Evolutionary conservation across 2,113 vertebrate species (phyloP).

Genomic region (Passer montanus): DNA sequence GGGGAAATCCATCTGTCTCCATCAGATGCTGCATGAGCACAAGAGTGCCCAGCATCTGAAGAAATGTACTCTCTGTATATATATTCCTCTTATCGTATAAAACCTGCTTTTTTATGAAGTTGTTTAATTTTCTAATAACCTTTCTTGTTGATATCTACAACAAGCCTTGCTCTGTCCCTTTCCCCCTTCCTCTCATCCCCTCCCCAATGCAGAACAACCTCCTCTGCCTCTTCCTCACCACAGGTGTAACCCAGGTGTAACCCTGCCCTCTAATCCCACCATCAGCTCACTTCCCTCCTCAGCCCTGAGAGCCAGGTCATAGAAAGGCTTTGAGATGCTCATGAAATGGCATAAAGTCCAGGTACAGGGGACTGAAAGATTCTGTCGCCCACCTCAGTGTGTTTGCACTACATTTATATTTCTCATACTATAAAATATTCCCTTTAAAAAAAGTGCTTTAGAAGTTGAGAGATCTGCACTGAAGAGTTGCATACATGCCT

Average conservation of each 20-base stretch:
- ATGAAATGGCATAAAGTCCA: neutral
- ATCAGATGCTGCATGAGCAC: neutral
- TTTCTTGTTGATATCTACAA: neutral
- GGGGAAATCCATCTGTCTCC: neutral
- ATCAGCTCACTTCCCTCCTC: neutral
- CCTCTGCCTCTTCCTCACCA: neutral
- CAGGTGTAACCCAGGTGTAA: neutral
- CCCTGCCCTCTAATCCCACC: neutral
- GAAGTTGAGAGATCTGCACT: neutral
- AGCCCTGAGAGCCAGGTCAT: neutral
- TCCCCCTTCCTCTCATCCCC: neutral
- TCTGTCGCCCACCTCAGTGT: neutral
- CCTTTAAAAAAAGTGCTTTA: neutral
- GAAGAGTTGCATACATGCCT: neutral
- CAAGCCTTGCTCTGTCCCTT: rapidly evolving
- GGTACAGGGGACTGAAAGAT: neutral
- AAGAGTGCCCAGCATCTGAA: neutral
- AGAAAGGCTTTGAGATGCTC: neutral
- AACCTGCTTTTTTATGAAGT: neutral
- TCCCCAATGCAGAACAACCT: neutral
- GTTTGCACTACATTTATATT: neutral
- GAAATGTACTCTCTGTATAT: neutral
- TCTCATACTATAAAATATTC: neutral
- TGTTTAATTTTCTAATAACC: neutral
- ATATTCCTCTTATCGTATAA: neutral